These are phyloP conservation scores for Lottia scabra DNA, from an alignment of 2,888 invertebrate species.

Conservation along the genomic window DNA sequence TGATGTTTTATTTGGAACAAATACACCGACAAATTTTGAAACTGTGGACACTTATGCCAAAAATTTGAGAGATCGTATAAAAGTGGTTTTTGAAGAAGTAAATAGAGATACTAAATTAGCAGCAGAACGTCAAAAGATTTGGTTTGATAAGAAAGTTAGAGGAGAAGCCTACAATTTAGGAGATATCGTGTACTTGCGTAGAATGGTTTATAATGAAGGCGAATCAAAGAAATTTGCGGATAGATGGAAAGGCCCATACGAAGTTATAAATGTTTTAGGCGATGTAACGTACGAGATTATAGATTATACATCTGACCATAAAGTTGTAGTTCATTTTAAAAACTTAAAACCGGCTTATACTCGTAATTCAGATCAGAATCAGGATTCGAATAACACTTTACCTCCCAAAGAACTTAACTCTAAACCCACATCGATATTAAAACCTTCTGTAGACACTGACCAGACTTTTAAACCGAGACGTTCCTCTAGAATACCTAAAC, in stretches of 20 bases:
- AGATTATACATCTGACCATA: neutral
- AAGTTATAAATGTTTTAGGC: neutral
- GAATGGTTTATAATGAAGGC: neutral
- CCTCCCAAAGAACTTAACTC: too few relatives aligned
- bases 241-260: neutral
- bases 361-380: neutral
- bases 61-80: neutral
- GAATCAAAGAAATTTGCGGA: slow-evolving; percentile 2
- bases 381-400: neutral
- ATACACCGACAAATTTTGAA: neutral
- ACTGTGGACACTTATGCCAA: neutral
- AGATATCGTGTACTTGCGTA: neutral
- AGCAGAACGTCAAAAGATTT: neutral
- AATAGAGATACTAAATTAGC: neutral
- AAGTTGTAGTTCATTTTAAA: neutral
- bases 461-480: too few relatives aligned
- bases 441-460: too few relatives aligned
- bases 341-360: neutral
- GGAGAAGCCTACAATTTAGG: neutral
- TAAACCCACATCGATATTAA: too few relatives aligned
- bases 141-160: neutral
- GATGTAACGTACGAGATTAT: neutral
- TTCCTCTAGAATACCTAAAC: too few relatives aligned
- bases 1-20: neutral
- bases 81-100: neutral